Conservation (phyloP, 2,797 vertebrate species). For the Falco peregrinus region DNA sequence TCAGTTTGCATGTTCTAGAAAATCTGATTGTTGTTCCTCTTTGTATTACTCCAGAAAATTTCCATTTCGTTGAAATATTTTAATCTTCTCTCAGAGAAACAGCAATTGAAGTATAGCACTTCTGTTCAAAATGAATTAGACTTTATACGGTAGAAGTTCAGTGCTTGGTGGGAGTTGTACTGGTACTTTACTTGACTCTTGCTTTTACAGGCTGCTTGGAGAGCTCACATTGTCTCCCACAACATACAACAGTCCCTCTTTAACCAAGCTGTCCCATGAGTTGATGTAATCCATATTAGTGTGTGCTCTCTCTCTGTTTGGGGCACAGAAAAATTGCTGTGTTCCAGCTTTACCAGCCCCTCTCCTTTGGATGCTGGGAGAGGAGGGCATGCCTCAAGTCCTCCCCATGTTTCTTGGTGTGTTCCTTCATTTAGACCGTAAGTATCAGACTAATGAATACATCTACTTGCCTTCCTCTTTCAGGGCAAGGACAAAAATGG, state of each 20-base stretch:
- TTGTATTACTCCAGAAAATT: not conserved
- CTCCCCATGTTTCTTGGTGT: fast-evolving
- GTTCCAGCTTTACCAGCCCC: not conserved
- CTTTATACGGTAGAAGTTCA: not conserved
- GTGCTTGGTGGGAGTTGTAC: not conserved
- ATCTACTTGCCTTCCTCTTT: not conserved
- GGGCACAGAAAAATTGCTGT: not conserved
- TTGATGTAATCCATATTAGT: not conserved
- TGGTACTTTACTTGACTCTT: not conserved
- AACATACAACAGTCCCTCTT: not conserved
- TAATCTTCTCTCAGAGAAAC: constrained; percentile 12
- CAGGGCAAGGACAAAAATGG: not conserved
- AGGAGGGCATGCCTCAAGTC: not conserved
- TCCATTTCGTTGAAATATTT: not conserved
- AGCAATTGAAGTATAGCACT: not conserved
- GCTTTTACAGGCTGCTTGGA: not conserved
- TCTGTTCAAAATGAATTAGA: not conserved
- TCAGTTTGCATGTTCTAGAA: constrained; percentile 2
- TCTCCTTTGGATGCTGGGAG: not conserved
- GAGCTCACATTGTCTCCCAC: not conserved
- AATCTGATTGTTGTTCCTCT: not conserved
- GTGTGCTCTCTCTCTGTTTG: not conserved
- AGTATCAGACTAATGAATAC: not conserved
- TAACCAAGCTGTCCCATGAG: not conserved
- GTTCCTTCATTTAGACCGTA: not conserved